Base-by-base conservation (phyloP, 1,140 invertebrate species). In the Scaptomyza graminum region DNA sequence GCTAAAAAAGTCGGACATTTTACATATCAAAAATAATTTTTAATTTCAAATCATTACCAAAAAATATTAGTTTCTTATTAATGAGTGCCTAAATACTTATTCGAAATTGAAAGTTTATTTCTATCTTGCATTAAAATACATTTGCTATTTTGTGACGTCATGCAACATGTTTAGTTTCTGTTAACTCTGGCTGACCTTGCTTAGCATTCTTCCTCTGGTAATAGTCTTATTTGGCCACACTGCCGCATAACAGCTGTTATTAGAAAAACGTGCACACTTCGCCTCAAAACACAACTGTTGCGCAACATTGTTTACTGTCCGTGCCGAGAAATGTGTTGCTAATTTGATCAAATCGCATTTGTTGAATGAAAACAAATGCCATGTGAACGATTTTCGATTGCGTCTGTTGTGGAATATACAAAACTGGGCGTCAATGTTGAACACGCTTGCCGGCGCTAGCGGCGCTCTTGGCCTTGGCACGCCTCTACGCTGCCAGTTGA, bases 181-280 rank as follows among this genome's bases (percentile, higher is more conserved):
- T 47, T 60, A 16, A 18, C 11, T 9, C 5, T 18, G 6, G n/a
- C 28, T 37, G 31, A 47, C 15, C 41, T 64, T 31, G 50, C 16
- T 31, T 51, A 2, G 37, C 51, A 64, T 25, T 18, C 54, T 55
- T 49, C 54, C 34, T 31, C 37, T 28, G 12, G n/a, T 9, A 41
- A 41, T 5, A 13, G n/a, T 18, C 22, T 25, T 43, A 25, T 44
- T 41, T 72, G 54, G 69, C 43, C 54, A 72, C 69, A 66, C 63
- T 72, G 55, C 22, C 52, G 46, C 68, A 47, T 59, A 62, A 68
- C 70, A 73, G 70, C 64, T 73, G 70, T 56, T 68, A 50, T 34
- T 37, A 22, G 28, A 34, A 22, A 22, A 68, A 73, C 70, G 70
- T 61, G 70, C 37, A 39, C 43, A 46, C 28, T 9, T n/a, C 37